Conservation (phyloP, 2,888 invertebrate genomes). For the Eupithecia insigniata region DNA sequence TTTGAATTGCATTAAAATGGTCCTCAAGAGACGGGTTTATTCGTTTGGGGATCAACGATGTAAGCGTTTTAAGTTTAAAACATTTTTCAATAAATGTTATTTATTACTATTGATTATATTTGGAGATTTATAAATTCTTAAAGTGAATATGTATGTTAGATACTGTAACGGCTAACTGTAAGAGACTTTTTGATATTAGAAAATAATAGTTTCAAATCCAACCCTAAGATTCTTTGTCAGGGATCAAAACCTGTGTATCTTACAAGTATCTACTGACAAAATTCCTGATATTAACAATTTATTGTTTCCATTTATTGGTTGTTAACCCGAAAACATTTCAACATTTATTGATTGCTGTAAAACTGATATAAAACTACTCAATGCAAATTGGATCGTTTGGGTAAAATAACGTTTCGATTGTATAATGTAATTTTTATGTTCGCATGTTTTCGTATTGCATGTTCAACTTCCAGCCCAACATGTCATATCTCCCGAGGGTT, state of each 20-base stretch:
- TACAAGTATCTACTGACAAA: no score
- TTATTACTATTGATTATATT: no score
- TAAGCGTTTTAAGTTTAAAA: no score
- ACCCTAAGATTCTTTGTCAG: not conserved
- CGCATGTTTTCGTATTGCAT: conserved; percentile 28
- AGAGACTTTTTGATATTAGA: not conserved
- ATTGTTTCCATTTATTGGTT: not conserved
- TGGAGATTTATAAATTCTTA: no score
- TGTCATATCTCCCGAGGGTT: conserved; percentile 21
- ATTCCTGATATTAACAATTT: not conserved
- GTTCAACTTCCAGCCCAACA: conserved; percentile 23
- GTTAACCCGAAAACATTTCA: not conserved
- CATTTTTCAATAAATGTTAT: no score
- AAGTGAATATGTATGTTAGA: no score
- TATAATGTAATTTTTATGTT: conserved; percentile 17
- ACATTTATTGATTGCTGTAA: not conserved
- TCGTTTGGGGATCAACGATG: no score
- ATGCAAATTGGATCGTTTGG: not conserved
- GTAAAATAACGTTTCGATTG: not conserved
- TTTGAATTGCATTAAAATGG: no score
- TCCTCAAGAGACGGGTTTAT: no score
- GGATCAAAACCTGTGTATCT: not conserved
- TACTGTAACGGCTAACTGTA: no score
- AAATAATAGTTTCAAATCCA: not conserved
- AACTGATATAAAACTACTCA: not conserved